Evolutionary conservation across 2,113 vertebrate species (phyloP).

Genomic region (Orycteropus afer): DNA sequence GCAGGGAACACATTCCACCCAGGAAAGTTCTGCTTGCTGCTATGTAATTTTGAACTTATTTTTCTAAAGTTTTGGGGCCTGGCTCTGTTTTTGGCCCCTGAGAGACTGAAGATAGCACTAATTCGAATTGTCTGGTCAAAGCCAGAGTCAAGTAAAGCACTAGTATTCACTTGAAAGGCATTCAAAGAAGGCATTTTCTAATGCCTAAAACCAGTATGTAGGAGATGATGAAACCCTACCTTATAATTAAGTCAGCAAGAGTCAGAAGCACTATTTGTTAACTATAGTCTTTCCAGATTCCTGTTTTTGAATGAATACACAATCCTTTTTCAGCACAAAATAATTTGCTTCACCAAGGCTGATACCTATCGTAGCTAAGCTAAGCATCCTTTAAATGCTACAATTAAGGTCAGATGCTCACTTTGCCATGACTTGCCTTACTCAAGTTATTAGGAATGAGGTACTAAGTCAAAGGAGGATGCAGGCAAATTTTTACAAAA

Average conservation of each 20-base stretch:
- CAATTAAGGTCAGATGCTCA: slow-evolving; percentile 42
- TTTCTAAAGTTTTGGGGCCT: slow-evolving; percentile 44
- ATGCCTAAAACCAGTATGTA: slow-evolving; percentile 52
- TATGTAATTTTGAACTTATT: slow-evolving; percentile 37
- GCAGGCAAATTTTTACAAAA: slow-evolving; percentile 28
- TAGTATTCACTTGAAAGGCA: slow-evolving; percentile 65
- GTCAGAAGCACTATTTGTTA: slow-evolving; percentile 54
- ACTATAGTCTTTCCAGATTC: slow-evolving; percentile 44
- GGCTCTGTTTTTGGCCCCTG: slow-evolving; percentile 23
- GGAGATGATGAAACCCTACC: slow-evolving; percentile 58
- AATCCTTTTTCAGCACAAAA: slow-evolving; percentile 57
- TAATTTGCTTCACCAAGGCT: slow-evolving; percentile 65
- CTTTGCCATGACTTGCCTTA: slow-evolving; percentile 47
- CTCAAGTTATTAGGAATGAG: slow-evolving; percentile 11
- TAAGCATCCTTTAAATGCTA: slow-evolving; percentile 29
- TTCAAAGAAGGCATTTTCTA: slow-evolving; percentile 63
- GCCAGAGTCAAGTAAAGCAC: slow-evolving; percentile 34
- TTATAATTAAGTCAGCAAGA: slow-evolving; percentile 73
- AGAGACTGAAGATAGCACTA: slow-evolving; percentile 48
- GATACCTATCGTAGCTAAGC: slow-evolving; percentile 36
- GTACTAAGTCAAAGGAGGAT: slow-evolving; percentile 35
- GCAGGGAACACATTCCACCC: slow-evolving; percentile 61
- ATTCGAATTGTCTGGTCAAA: slow-evolving; percentile 61
- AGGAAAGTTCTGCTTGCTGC: slow-evolving; percentile 40
- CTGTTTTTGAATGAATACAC: slow-evolving; percentile 65